Base-by-base conservation (phyloP, 2,113 vertebrate species). In the Limanda limanda region DNA sequence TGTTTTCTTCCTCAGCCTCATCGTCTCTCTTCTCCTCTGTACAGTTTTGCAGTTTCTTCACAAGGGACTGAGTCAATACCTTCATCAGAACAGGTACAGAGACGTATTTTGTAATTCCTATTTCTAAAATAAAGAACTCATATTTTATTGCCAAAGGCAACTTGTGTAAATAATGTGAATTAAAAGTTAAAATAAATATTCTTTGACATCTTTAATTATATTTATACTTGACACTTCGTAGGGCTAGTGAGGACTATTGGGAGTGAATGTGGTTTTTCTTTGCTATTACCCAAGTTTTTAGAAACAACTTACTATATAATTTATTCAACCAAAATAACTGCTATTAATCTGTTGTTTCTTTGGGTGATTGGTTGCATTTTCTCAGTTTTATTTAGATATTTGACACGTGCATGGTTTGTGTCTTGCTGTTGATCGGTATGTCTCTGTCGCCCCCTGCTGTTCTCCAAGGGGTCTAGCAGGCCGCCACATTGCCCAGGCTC, bases 41-140 rank as follows among this genome's bases (percentile, higher is more conserved):
- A 1, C 90, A 99, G 98, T 96, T 71, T 87, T 98, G 88, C 92
- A 90, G 77, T 99, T 98, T 81, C 92, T 98, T 67, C 93, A 94
- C 73, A 96, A 91, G 76, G 93, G 92, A 1, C 79, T 99, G 35
- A 76, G 68, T 81, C 95, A 94, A 75, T 95, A 95, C 66, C 86
- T 94, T n/a, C 94, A 95, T 45, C 94, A 95, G 90, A 98, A 95
- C 90, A 96, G 96, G 97, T 95, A 94, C 90, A 88, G 14, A 45
- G 2, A 6, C 18, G 52, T 63, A n/a, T 15, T 20, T 17, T 10
- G 3, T 24, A 2, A n/a, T 62, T 3, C 3, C 11, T 25, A 23
- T 23, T 45, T 25, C 20, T 42, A 7, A 24, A 2, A 13, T 21
- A 1, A 47, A 37, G 35, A 37, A 10, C 35, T 62, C 1, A 13